Evolutionary conservation across 2,113 vertebrate genomes (phyloP), one percentile per base, ranked within the genome.

Genomic region (Equus przewalskii): DNA sequence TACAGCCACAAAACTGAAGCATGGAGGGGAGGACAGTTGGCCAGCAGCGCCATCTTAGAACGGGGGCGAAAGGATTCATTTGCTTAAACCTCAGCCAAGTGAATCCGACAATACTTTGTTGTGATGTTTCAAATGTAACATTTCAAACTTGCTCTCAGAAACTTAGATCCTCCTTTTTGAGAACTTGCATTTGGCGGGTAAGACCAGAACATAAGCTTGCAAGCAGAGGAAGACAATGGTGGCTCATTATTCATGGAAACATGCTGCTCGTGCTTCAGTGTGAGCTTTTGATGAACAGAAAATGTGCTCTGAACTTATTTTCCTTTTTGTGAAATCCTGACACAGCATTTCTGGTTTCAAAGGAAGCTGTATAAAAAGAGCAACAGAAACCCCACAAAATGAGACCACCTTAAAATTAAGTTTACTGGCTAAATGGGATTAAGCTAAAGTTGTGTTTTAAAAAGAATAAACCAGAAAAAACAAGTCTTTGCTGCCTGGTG

Each of bases 291-390:
- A 98, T 95, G 97, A 96, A 65, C 84, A 95, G 97, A 97, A 94
- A 93, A 94, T 83, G 94, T 88, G 92, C 58, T 96, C 94, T 75
- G 60, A 89, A 97, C 96, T 97, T 58, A 21, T 97, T 95, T 91
- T 96, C 92, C 76, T 98, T 98, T 97, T 96, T 89, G 96, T 97
- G 98, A 98, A 98, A 96, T 91, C 97, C 98, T 98, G 98, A 98
- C 97, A 92, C 93, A 97, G 89, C 96, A 98, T 65, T 98, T 98
- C 98, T 98, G 97, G 87, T 98, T 98, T 98, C 98, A 99, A 98
- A 98, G 97, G 97, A 97, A 98, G 97, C 92, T 96, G 86, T 93
- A 96, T 97, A 95, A 98, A 98, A 97, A 98, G 98, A 91, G 79
- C 62, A 82, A 91, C 81, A 91, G 94, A 95, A 96, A 82, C 91